Percentiles rank a stretch among this genome's conserved stretches.
These are phyloP conservation scores for Cyanoderma ruficeps DNA, from an alignment of 2,113 vertebrate genomes.

Conservation along the genomic window DNA sequence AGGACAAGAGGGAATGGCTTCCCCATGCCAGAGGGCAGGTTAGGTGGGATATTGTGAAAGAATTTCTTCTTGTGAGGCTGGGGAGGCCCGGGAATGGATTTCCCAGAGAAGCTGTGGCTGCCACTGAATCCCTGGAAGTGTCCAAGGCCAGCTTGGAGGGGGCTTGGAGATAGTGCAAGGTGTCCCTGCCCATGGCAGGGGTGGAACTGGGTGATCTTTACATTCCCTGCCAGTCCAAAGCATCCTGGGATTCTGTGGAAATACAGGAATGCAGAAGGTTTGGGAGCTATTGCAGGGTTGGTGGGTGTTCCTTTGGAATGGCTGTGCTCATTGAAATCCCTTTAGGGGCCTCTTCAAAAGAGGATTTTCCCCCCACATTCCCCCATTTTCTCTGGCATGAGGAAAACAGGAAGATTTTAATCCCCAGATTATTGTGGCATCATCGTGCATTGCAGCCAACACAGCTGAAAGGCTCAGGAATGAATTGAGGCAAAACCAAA, in stretches of 20 bases:
- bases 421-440: conserved; percentile 19
- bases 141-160: not conserved
- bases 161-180: not conserved
- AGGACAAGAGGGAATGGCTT: not conserved
- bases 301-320: not conserved
- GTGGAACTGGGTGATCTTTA: not conserved
- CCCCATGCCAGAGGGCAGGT: no score
- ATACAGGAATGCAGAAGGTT: not conserved
- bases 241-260: not conserved
- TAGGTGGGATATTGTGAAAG: no score
- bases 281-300: not conserved
- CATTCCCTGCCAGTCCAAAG: not conserved
- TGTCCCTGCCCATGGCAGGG: not conserved
- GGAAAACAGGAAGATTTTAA: not conserved
- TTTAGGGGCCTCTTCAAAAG: not conserved
- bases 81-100: no score
- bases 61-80: no score
- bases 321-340: not conserved
- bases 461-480: not conserved
- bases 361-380: not conserved
- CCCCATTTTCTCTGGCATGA: not conserved
- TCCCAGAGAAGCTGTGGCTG: no score
- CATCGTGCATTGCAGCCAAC: not conserved
- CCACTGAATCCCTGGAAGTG: not conserved
- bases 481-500: not conserved